Evolutionary conservation across 1,140 invertebrate genomes (phyloP).

Genomic region (Drosophila cardini): DNA sequence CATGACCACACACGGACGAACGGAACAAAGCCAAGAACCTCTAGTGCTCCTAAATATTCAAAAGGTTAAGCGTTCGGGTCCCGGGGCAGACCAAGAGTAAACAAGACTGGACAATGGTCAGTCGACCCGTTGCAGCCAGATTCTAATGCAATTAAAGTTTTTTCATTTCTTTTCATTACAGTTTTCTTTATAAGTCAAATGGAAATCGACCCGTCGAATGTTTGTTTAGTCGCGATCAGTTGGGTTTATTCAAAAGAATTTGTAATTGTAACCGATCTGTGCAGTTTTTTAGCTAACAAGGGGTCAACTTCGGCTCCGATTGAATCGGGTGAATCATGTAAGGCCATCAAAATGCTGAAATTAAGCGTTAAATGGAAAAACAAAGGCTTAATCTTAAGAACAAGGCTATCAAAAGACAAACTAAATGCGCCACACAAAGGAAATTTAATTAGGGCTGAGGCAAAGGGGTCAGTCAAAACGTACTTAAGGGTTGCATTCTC

Average conservation of each 20-base stretch:
- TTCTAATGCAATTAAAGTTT: slow-evolving; percentile 75
- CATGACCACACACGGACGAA: slow-evolving; percentile 36
- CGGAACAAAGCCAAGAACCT: slow-evolving; percentile 19
- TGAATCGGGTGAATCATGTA: slow-evolving; percentile 55
- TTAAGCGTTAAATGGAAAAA: slow-evolving; percentile 83
- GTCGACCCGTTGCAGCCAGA: slow-evolving; percentile 36
- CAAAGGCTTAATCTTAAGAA: slow-evolving; percentile 79
- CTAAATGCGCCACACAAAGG: slow-evolving; percentile 68
- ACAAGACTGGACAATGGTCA: slow-evolving; percentile 52
- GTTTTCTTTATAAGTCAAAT: slow-evolving; percentile 70
- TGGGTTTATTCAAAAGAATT: slow-evolving; percentile 58
- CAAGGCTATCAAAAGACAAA: slow-evolving; percentile 79
- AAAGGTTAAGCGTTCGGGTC: slow-evolving; percentile 68
- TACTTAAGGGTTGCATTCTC: slow-evolving; percentile 52
- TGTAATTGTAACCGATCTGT: slow-evolving; percentile 64
- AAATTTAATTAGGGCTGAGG: slow-evolving; percentile 67
- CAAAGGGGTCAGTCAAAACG: slow-evolving; percentile 58
- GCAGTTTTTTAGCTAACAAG: slow-evolving; percentile 25
- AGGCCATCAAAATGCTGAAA: slow-evolving; percentile 78
- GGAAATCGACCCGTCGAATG: slow-evolving; percentile 67
- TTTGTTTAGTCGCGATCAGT: slow-evolving; percentile 81
- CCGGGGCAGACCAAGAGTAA: slow-evolving; percentile 61
- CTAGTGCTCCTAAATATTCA: slow-evolving; percentile 61
- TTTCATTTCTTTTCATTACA: too few species aligned
- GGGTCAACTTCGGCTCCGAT: slow-evolving; percentile 57